phyloP scores from a whole-genome alignment of 2,797 vertebrate genomes.

The Neosalanx taihuensis region DNA sequence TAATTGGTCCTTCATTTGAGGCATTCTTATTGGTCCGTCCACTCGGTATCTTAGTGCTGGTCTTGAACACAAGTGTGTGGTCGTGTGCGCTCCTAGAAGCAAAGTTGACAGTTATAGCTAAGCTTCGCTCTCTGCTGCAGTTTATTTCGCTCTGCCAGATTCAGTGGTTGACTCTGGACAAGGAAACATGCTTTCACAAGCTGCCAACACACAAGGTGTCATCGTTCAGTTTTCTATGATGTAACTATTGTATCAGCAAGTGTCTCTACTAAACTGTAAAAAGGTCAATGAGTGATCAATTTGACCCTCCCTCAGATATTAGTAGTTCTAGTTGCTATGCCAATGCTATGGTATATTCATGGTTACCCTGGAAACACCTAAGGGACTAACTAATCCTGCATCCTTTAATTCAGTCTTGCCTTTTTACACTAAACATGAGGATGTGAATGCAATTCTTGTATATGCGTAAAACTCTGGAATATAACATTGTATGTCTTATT shows the following conservation, averaged over 20 bases:
- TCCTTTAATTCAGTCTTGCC: conserved; percentile 47
- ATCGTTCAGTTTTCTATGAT: conserved; percentile 5
- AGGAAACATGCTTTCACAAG: background rate
- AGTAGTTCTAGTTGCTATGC: background rate
- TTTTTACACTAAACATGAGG: conserved; percentile 48
- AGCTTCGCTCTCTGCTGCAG: background rate
- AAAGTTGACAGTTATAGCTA: background rate
- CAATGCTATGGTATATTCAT: conserved; percentile 12
- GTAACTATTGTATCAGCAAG: background rate
- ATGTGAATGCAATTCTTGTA: conserved; percentile 59
- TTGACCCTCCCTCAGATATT: background rate
- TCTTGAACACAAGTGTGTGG: background rate
- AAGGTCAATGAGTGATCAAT: background rate
- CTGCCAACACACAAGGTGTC: background rate
- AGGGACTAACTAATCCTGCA: conserved; percentile 28
- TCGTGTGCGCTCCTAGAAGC: background rate
- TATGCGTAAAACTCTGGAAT: conserved; percentile 48
- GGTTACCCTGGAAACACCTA: conserved; percentile 23
- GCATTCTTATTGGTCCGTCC: background rate
- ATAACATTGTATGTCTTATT: conserved; percentile 49
- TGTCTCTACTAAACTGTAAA: background rate
- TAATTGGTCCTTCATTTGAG: background rate
- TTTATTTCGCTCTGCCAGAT: background rate
- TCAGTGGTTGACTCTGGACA: background rate
- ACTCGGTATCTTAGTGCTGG: background rate